Percentiles rank a stretch among this genome's conserved stretches.
phyloP scores from a whole-genome alignment of 2,113 vertebrate genomes.

The Chionis minor region DNA sequence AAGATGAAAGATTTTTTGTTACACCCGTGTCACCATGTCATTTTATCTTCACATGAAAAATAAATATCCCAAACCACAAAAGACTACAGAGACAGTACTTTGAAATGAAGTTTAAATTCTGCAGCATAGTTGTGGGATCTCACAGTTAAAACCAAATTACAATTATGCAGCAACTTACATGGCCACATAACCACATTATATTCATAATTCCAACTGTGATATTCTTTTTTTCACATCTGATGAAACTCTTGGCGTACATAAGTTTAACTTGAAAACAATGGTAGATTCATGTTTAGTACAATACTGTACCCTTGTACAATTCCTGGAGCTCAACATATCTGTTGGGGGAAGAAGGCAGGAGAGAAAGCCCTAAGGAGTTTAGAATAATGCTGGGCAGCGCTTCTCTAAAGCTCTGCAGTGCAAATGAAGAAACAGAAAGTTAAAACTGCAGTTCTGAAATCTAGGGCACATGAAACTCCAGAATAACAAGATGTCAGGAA shows the following conservation, averaged over 20 bases:
- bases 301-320: not conserved
- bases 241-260: not conserved
- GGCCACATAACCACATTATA: not conserved
- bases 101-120: not conserved
- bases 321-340: not conserved
- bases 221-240: not conserved
- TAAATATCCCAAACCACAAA: not conserved
- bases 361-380: not conserved
- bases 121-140: not conserved
- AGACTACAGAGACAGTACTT: not conserved
- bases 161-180: not conserved
- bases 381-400: not conserved
- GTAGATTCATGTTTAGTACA: not conserved
- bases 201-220: not conserved
- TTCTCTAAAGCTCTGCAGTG: not conserved
- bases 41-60: not conserved
- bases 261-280: slow-evolving; percentile 7
- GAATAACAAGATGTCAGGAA: not conserved
- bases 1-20: not conserved
- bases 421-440: not conserved
- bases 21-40: not conserved
- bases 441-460: not conserved
- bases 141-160: slow-evolving; percentile 14
- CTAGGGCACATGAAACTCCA: not conserved
- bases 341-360: not conserved